These are phyloP conservation scores for Saxicola maurus DNA, from an alignment of 2,797 vertebrate genomes.

Conservation along the genomic window DNA sequence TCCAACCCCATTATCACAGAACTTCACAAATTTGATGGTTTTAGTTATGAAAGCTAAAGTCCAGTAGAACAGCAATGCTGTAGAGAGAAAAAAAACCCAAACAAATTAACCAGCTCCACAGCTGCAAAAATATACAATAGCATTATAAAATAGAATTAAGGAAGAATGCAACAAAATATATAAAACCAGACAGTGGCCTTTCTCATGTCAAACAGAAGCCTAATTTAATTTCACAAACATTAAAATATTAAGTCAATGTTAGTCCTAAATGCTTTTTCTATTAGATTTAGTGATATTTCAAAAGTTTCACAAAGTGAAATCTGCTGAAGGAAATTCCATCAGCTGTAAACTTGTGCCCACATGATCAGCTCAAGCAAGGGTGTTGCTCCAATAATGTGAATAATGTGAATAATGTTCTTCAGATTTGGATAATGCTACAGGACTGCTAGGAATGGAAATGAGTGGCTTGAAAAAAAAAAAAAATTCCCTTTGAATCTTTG, in stretches of 20 bases:
- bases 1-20: slow-evolving; percentile 89
- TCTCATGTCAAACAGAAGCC: neutral
- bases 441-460: neutral
- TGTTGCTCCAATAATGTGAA: too few relatives aligned
- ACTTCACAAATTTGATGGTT: slow-evolving; percentile 96
- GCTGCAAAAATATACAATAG: neutral
- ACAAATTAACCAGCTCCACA: neutral
- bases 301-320: neutral
- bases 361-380: neutral
- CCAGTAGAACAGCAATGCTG: slow-evolving; percentile 95
- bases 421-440: neutral
- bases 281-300: neutral
- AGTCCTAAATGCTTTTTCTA: neutral
- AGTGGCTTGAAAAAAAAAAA: neutral
- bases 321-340: neutral
- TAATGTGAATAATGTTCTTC: neutral
- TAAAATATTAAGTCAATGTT: neutral
- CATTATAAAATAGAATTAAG: neutral
- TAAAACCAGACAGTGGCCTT: neutral
- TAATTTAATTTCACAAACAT: neutral
- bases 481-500: neutral
- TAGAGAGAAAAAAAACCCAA: neutral
- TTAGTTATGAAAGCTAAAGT: slow-evolving; percentile 92
- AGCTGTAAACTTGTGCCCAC: neutral
- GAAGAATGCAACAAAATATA: neutral